Evolutionary conservation across 2,888 invertebrate genomes (phyloP).

Genomic region (Andrena fulva): DNA sequence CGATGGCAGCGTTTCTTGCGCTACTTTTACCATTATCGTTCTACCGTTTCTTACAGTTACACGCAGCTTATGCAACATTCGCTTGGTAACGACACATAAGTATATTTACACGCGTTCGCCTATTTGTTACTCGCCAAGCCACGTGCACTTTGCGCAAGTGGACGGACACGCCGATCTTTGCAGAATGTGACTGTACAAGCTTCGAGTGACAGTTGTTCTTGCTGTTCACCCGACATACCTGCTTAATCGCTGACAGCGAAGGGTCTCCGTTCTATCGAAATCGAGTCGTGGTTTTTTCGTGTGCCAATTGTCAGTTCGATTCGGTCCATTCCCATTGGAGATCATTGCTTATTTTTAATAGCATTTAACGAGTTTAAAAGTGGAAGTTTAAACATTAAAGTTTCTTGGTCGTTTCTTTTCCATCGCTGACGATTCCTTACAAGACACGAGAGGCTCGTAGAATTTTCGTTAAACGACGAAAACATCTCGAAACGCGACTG

Average conservation of each 20-base stretch:
- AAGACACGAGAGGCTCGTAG: no score
- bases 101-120: conserved; percentile 54
- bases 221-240: conserved; percentile 77
- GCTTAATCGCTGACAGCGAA: conserved; percentile 70
- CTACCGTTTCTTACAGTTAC: conserved; percentile 37
- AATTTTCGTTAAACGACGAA: no score
- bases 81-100: conserved; percentile 50
- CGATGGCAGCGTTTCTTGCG: background rate
- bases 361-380: no score
- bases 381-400: no score
- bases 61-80: conserved; percentile 58
- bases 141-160: conserved; percentile 57
- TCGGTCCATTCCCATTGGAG: background rate
- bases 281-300: background rate
- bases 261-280: conserved; percentile 46
- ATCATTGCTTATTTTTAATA: background rate
- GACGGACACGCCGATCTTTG: conserved; percentile 75
- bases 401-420: no score
- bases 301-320: background rate
- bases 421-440: no score
- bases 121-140: conserved; percentile 50
- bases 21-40: conserved; percentile 18
- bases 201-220: conserved; percentile 78
- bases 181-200: conserved; percentile 81
- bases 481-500: no score